A percentile compares a stretch with the other conserved stretches of the same genome.
phyloP scores from a whole-genome alignment of 2,888 invertebrate species.

The Troides aeacus region DNA sequence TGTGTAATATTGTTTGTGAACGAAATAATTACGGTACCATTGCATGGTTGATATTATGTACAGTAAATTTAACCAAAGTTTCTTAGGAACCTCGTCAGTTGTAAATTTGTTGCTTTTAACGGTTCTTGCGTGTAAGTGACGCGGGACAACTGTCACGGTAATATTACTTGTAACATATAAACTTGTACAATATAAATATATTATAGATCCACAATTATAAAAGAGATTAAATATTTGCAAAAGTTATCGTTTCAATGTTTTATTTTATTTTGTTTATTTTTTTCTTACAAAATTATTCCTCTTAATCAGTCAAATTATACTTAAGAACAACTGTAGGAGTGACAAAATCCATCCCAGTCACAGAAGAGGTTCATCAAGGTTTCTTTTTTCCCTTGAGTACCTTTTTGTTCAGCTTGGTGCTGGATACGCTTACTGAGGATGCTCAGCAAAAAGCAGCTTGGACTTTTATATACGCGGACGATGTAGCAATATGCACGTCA shows the following conservation, averaged over 20 bases:
- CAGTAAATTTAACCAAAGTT: constrained; percentile 63
- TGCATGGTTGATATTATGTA: constrained; percentile 45
- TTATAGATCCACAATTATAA: constrained; percentile 81
- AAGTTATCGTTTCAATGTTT: constrained; percentile 69
- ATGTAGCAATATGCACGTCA: too few relatives aligned
- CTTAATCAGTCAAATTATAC: constrained; percentile 48
- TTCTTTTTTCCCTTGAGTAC: too few relatives aligned
- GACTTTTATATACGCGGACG: too few relatives aligned
- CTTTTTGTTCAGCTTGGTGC: too few relatives aligned
- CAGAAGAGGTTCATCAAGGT: neutral
- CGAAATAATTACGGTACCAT: constrained; percentile 46
- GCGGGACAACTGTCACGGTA: constrained; percentile 55
- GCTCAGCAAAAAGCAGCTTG: too few relatives aligned
- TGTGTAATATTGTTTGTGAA: constrained; percentile 75
- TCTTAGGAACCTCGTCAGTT: constrained; percentile 58
- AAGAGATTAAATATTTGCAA: constrained; percentile 82
- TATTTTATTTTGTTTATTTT: constrained; percentile 49
- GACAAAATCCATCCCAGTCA: too few relatives aligned
- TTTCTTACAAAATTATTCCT: neutral
- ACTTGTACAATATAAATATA: constrained; percentile 79
- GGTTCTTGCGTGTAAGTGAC: constrained; percentile 53
- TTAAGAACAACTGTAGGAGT: too few relatives aligned
- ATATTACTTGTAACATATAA: constrained; percentile 71
- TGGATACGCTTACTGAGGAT: too few relatives aligned
- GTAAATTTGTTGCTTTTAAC: constrained; percentile 57